A percentile compares a stretch with the other conserved stretches of the same genome.
These are phyloP conservation scores for Camponotus vicinus DNA, from an alignment of 1,140 invertebrate genomes.

Conservation along the genomic window DNA sequence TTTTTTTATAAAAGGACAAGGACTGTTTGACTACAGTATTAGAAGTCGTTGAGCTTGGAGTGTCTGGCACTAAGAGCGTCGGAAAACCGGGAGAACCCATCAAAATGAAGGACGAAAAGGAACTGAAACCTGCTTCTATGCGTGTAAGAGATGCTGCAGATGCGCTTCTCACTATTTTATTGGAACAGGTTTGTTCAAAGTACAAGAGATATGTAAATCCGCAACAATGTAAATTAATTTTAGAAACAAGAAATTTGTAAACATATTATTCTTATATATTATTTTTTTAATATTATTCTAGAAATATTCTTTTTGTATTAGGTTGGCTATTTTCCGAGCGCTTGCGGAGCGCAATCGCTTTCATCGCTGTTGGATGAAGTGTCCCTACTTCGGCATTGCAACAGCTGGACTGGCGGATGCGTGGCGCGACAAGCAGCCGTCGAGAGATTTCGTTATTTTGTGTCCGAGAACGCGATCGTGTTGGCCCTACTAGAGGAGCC, in stretches of 20 bases:
- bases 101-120: constrained; percentile 98
- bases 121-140: constrained; percentile 98
- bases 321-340: constrained; percentile 94
- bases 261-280: too few species aligned
- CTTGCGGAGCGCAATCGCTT: constrained; percentile 93
- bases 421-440: constrained; percentile 87
- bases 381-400: constrained; percentile 93
- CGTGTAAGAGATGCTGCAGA: constrained; percentile 98
- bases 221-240: neutral
- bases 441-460: constrained; percentile 95
- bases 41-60: constrained; percentile 98
- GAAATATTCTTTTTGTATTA: constrained; percentile 74
- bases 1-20: constrained; percentile 89
- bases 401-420: constrained; percentile 87
- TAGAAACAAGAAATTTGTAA: neutral
- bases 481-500: constrained; percentile 96
- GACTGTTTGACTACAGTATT: constrained; percentile 97
- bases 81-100: constrained; percentile 95
- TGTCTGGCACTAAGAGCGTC: constrained; percentile 96
- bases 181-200: constrained; percentile 92
- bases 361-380: constrained; percentile 96
- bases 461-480: constrained; percentile 95
- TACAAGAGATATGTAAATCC: neutral
- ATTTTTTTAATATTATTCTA: too few species aligned
- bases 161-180: constrained; percentile 94